Evolutionary conservation across 2,888 invertebrate genomes (phyloP).

Genomic region (Leucophenga maculata): DNA sequence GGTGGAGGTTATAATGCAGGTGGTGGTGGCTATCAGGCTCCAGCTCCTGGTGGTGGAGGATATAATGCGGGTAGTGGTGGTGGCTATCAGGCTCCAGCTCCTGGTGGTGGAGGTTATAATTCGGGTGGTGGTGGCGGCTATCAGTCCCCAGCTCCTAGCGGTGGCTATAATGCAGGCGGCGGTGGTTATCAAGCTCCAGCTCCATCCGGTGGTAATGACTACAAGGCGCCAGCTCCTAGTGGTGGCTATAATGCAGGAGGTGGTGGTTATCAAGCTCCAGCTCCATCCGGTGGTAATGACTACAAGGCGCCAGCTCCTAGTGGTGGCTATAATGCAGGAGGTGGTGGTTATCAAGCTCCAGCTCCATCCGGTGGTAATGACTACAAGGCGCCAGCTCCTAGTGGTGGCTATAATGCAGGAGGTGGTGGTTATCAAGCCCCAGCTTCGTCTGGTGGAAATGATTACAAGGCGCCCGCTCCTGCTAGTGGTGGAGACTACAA

Average conservation of each 20-base stretch:
- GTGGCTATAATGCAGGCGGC: constrained; percentile 1
- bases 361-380: neutral
- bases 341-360: neutral
- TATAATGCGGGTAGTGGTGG: neutral
- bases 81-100: neutral
- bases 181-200: constrained; percentile 6
- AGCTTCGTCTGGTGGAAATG: neutral
- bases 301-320: constrained; percentile 6
- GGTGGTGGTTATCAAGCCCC: constrained; percentile 10
- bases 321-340: constrained; percentile 13
- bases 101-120: neutral
- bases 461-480: neutral
- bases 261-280: neutral
- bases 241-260: constrained; percentile 16
- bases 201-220: constrained; percentile 7
- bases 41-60: neutral
- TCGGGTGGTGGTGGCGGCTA: constrained; percentile 29
- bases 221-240: constrained; percentile 15
- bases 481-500: constrained; percentile 4
- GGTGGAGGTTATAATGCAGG: constrained; percentile 2
- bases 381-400: constrained; percentile 2
- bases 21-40: constrained; percentile 9
- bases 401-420: neutral
- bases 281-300: neutral
- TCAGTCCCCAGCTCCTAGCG: constrained; percentile 5